These are phyloP conservation scores for Dasyprocta punctata DNA, from an alignment of 2,113 vertebrate species.

Conservation along the genomic window DNA sequence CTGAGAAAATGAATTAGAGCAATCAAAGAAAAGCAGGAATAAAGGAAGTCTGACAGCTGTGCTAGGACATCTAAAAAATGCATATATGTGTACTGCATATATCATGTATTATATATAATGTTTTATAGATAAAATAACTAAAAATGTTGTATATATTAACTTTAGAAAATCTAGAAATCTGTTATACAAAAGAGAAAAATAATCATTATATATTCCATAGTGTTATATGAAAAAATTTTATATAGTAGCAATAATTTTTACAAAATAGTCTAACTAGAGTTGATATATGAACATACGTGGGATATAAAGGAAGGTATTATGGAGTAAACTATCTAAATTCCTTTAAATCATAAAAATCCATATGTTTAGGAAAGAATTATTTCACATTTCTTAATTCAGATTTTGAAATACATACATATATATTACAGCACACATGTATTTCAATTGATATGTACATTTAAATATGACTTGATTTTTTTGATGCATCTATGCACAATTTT, in stretches of 20 bases:
- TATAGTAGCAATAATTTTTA: background rate
- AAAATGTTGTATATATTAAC: background rate
- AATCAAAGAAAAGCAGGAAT: background rate
- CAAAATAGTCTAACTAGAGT: slow-evolving; percentile 1
- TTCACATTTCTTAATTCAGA: background rate
- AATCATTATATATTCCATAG: background rate
- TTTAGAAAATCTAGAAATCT: background rate
- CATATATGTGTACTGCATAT: no score
- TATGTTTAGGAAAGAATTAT: background rate
- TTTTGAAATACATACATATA: background rate
- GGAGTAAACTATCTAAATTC: background rate
- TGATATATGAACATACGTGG: background rate
- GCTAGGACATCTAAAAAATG: background rate
- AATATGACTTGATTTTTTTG: background rate
- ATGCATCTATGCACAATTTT: background rate
- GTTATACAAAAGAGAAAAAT: background rate
- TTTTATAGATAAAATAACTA: background rate
- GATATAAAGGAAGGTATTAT: background rate
- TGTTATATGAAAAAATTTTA: background rate
- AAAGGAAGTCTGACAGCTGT: background rate
- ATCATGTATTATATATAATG: background rate
- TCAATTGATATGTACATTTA: background rate
- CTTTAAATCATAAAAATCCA: background rate
- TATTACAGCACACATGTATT: background rate
- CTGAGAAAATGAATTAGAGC: background rate